Percentiles rank a stretch among this genome's conserved stretches.
Conservation (phyloP, 2,888 invertebrate genomes). For the Helleia helle region DNA sequence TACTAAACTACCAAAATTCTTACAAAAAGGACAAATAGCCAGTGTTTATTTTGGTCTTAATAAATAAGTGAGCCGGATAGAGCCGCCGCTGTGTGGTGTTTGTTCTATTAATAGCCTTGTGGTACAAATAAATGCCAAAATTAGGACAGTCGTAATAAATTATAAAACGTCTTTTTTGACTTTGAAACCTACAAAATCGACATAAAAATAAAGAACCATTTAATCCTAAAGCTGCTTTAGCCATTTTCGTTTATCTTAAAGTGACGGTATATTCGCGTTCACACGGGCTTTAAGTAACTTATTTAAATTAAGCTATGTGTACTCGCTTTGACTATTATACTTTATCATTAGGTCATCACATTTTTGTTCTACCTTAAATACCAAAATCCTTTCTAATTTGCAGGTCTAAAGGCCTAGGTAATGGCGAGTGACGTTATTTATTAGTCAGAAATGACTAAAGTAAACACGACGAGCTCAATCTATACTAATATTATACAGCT, state of each 20-base stretch:
- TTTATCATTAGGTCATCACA: constrained; percentile 8
- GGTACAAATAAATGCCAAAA: no score
- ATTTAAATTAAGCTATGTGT: constrained; percentile 3
- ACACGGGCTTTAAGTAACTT: constrained; percentile 2
- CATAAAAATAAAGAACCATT: no score
- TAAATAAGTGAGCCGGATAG: no score
- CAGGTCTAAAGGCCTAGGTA: constrained; percentile 6
- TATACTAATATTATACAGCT: background rate
- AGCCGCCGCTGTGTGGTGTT: no score
- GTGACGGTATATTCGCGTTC: background rate
- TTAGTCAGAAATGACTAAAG: constrained; percentile 25
- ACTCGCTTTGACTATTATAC: background rate
- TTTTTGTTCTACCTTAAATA: constrained; percentile 5
- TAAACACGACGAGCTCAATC: background rate
- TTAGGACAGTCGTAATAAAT: no score
- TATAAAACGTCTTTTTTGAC: no score
- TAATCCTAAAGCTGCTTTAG: no score
- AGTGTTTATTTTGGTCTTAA: no score
- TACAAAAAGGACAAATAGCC: no score
- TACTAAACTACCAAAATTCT: no score
- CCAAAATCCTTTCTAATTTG: constrained; percentile 9
- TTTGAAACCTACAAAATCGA: no score
- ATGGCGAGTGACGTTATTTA: constrained; percentile 31
- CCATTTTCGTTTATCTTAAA: background rate
- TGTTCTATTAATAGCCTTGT: no score